These are phyloP conservation scores for Galemys pyrenaicus DNA, from an alignment of 2,113 vertebrate genomes.

Conservation along the genomic window DNA sequence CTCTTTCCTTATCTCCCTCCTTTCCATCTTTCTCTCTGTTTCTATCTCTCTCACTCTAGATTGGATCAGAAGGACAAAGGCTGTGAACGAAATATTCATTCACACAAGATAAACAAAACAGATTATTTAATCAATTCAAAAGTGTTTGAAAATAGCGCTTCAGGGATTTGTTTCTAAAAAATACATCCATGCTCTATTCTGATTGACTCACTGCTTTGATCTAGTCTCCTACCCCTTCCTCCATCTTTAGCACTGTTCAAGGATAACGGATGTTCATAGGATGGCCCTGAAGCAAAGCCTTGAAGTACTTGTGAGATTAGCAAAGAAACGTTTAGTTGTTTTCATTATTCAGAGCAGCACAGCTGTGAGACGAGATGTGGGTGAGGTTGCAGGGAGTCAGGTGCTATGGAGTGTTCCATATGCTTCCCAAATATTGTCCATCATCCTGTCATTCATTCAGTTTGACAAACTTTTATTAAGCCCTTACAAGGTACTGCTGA, in stretches of 20 bases:
- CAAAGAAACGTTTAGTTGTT: background rate
- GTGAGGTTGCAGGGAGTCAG: background rate
- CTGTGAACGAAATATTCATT: background rate
- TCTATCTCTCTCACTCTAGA: background rate
- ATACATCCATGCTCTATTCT: background rate
- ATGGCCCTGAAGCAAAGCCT: background rate
- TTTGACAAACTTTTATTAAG: conserved; percentile 39
- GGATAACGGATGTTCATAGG: background rate
- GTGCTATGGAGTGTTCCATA: background rate
- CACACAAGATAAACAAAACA: background rate
- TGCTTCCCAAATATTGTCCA: background rate
- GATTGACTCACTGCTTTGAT: background rate
- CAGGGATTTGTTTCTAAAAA: background rate
- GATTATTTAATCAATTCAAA: background rate
- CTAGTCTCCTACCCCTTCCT: background rate
- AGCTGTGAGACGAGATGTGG: background rate
- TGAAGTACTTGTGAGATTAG: background rate
- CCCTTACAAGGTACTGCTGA: background rate
- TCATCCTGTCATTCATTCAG: background rate
- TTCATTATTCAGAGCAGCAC: background rate
- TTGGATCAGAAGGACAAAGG: background rate
- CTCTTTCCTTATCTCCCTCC: background rate
- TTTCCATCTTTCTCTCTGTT: background rate
- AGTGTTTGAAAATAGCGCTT: background rate
- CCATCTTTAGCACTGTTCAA: background rate